Percentiles rank a stretch among this genome's conserved stretches.
Evolutionary conservation across 2,113 vertebrate species (phyloP).

Genomic region (Alligator mississippiensis): DNA sequence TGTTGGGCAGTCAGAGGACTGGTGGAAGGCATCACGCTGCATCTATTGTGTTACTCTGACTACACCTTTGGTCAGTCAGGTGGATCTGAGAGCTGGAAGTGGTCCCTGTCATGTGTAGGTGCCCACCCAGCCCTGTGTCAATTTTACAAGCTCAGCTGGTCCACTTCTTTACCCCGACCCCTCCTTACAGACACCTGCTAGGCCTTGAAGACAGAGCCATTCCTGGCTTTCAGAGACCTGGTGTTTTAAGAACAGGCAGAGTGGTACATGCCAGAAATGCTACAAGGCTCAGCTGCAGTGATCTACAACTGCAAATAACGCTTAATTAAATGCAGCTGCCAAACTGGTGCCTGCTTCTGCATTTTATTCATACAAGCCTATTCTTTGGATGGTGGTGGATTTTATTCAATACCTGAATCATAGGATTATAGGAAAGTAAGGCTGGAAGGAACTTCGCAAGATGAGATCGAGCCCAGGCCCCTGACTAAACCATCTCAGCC

Average conservation of each 20-base stretch:
- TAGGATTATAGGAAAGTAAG: too few species aligned
- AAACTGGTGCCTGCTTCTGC: background rate
- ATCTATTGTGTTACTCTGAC: background rate
- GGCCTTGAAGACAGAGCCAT: background rate
- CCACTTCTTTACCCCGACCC: background rate
- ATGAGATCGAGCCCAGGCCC: too few species aligned
- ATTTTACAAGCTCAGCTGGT: background rate
- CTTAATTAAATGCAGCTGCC: background rate
- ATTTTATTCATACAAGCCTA: background rate
- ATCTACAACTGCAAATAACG: background rate
- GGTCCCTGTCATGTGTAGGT: background rate
- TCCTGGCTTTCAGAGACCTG: background rate
- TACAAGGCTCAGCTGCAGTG: background rate
- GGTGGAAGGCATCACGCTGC: background rate
- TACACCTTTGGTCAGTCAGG: background rate
- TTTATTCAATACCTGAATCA: background rate
- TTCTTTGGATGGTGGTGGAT: background rate
- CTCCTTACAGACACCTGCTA: background rate
- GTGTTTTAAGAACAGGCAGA: background rate
- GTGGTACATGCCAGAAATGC: background rate
- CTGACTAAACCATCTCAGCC: too few species aligned
- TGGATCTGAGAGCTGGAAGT: background rate
- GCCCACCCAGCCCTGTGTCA: background rate
- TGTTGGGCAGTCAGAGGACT: background rate
- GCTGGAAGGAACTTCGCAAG: too few species aligned